Evolutionary conservation across 1,140 invertebrate species (phyloP), one percentile per base, ranked within the genome.

Genomic region (Leptinotarsa defecta): DNA sequence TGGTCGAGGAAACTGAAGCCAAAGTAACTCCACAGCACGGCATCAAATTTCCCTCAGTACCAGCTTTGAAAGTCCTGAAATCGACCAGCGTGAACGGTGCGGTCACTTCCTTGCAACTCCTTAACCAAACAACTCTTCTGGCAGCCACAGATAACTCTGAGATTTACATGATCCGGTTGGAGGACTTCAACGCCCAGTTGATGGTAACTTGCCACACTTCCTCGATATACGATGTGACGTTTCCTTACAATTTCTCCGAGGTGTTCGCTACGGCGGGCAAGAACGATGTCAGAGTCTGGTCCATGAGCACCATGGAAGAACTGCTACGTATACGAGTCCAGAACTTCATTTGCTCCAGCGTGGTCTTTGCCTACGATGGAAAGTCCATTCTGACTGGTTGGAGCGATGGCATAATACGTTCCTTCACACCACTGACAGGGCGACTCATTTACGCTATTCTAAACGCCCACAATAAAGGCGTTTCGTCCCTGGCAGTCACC

Each of bases 371-470:
- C 2, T 86, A 88, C 49, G 93, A 96, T 85, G 95, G 95, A 61
- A 91, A 91, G 81, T 91, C 90, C 69, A 92, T 96, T 77, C 86
- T 96, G 81, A 76, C 81, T 89, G 91, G 88, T 1, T 97, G 95
- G 95, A 94, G 95, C 85, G 95, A 97, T 88, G 95, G 95, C 52
- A 91, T 91, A 79, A 95, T 96, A 74, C 88, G 95, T 19, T 90
- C 93, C 4, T 96, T 96, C 83, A 94, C 93, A 1, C 94, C 95
- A 1, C 89, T 95, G 76, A 93, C 92, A 3, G 95, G 95, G 0
- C 87, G 89, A 48, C 85, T 94, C 1, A 91, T 96, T 71, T 96
- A 93, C 85, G 89, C 89, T 48, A 95, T 97, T 78, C 86, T 91
- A 64, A 93, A 96, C 86, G 94, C 95, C 8, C 96, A 98, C 84